phyloP scores from a whole-genome alignment of 2,888 invertebrate genomes.

The Unio delphinus region DNA sequence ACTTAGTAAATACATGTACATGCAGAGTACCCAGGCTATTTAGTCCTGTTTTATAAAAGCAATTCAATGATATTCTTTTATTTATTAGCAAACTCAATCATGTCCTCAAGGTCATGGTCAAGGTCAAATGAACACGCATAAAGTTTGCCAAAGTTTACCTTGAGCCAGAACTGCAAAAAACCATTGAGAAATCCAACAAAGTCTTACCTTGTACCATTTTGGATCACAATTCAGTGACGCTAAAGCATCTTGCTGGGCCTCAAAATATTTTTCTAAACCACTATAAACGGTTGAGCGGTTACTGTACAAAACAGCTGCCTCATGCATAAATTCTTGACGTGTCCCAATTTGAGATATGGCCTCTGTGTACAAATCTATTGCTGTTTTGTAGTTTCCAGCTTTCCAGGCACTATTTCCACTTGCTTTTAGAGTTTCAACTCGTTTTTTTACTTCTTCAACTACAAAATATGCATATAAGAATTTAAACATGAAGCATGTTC shows the following conservation, averaged over 20 bases:
- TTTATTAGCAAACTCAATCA: too few relatives aligned
- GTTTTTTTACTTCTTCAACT: constrained; percentile 31
- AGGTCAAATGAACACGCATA: too few relatives aligned
- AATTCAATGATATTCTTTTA: too few relatives aligned
- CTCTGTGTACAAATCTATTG: constrained; percentile 29
- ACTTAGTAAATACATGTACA: too few relatives aligned
- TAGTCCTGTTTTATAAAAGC: too few relatives aligned
- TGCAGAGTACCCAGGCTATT: too few relatives aligned
- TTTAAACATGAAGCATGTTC: neutral
- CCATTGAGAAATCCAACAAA: too few relatives aligned
- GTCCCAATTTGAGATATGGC: constrained; percentile 27
- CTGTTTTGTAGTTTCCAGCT: constrained; percentile 20
- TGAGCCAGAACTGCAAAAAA: too few relatives aligned
- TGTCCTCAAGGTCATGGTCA: too few relatives aligned
- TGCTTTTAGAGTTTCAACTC: constrained; percentile 28
- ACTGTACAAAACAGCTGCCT: constrained; percentile 41
- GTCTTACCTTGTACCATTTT: constrained; percentile 12
- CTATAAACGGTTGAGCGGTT: constrained; percentile 39
- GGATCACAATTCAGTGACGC: constrained; percentile 31
- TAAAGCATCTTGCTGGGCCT: constrained; percentile 32
- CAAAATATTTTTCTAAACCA: constrained; percentile 14
- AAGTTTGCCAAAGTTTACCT: too few relatives aligned
- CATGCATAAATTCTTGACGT: constrained; percentile 24
- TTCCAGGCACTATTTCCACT: constrained; percentile 33
- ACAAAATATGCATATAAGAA: neutral